Conservation (phyloP, 1,140 invertebrate species). For the Anadara kagoshimensis region DNA sequence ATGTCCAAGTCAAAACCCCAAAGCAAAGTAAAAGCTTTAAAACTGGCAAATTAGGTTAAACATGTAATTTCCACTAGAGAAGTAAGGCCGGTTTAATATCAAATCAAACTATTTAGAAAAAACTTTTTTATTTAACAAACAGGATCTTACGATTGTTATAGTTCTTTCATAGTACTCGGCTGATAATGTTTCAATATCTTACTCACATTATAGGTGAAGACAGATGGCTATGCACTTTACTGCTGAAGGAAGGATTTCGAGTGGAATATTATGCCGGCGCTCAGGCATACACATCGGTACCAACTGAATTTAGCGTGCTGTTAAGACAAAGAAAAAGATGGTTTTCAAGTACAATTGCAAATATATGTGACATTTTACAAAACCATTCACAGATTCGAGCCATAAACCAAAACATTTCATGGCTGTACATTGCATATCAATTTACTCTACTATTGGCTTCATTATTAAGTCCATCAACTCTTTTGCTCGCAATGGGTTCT, state of each 20-base stretch:
- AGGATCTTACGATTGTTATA: too few relatives aligned
- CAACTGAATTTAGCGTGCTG: constrained; percentile 80
- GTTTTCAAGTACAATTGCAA: constrained; percentile 81
- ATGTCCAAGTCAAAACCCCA: too few relatives aligned
- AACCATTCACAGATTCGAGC: constrained; percentile 66
- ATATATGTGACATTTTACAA: constrained; percentile 79
- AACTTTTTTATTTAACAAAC: too few relatives aligned
- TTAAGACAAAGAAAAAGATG: constrained; percentile 80
- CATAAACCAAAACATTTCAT: constrained; percentile 57
- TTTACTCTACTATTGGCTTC: constrained; percentile 75
- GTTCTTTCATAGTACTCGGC: background rate
- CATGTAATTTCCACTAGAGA: too few relatives aligned
- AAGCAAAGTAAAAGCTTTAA: too few relatives aligned
- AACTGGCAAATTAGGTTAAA: too few relatives aligned
- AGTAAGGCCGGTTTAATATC: too few relatives aligned
- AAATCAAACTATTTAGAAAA: too few relatives aligned
- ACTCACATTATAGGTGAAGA: constrained; percentile 78
- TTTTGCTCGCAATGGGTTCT: too few relatives aligned
- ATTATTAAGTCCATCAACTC: constrained; percentile 79
- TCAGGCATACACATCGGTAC: constrained; percentile 80
- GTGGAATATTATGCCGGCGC: constrained; percentile 81
- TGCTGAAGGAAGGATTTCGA: constrained; percentile 79
- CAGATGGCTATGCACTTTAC: constrained; percentile 80
- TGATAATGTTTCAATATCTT: too few relatives aligned
- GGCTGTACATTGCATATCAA: constrained; percentile 65